Evolutionary conservation across 37 sponge, comb jelly and placozoan species (phyloP).

Genomic region (Geodia barretti): DNA sequence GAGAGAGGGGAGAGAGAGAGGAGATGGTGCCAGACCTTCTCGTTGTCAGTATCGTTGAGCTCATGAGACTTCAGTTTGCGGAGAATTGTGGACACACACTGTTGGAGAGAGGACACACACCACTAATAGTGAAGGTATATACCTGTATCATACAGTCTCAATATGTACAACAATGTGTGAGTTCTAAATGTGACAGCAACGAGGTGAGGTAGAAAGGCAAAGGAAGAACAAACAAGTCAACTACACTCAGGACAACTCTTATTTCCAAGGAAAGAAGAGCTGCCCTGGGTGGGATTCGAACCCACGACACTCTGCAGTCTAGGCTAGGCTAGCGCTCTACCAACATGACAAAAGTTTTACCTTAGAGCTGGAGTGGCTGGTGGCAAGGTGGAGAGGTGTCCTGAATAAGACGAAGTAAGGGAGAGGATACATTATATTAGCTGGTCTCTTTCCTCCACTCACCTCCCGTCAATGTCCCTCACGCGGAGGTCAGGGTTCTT

Average conservation of each 20-base stretch:
- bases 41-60: conserved; percentile 75
- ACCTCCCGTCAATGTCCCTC: conserved; percentile 83
- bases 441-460: not conserved
- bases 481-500: conserved; percentile 37
- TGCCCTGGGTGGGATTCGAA: too few species aligned
- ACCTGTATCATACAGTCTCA: not conserved
- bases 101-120: not conserved
- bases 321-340: not conserved
- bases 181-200: too few species aligned
- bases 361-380: conserved; percentile 52
- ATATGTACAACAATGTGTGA: too few species aligned
- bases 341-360: conserved; percentile 1
- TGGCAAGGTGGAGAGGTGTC: conserved; percentile 72
- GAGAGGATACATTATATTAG: not conserved
- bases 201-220: too few species aligned
- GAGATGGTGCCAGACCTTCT: conserved; percentile 39
- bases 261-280: too few species aligned
- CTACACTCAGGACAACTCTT: too few species aligned
- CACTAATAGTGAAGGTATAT: not conserved
- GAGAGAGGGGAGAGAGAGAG: not conserved
- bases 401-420: too few species aligned
- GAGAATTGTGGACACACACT: conserved; percentile 71
- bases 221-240: too few species aligned
- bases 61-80: conserved; percentile 54
- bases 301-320: too few species aligned